Conservation (phyloP, 2,797 vertebrate species). For the Lepus oiostolus region DNA sequence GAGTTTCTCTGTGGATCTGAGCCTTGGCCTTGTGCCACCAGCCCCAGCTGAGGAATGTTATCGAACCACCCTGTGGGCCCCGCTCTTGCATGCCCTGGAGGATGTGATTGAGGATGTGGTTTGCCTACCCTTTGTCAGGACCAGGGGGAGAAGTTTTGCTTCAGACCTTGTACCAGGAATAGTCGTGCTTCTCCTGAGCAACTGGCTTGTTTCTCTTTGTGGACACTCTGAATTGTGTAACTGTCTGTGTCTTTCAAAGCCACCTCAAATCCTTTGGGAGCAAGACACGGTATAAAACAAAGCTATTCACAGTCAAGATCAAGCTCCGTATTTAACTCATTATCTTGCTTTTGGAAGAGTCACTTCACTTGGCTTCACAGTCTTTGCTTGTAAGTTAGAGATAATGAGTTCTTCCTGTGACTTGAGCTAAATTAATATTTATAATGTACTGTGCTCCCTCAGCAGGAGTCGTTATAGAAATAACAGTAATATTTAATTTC, state of each 20-base stretch:
- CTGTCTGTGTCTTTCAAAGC: slow-evolving; percentile 79
- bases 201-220: slow-evolving; percentile 78
- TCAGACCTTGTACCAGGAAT: slow-evolving; percentile 74
- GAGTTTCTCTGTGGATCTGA: slow-evolving; percentile 71
- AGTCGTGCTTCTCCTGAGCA: slow-evolving; percentile 74
- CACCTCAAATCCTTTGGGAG: slow-evolving; percentile 69
- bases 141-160: slow-evolving; percentile 70
- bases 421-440: slow-evolving; percentile 55
- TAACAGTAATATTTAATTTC: slow-evolving; percentile 51
- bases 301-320: slow-evolving; percentile 53
- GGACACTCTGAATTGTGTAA: slow-evolving; percentile 73
- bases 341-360: slow-evolving; percentile 68
- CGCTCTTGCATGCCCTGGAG: slow-evolving; percentile 28
- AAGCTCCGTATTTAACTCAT: slow-evolving; percentile 75
- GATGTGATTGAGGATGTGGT: slow-evolving; percentile 80
- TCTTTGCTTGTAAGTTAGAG: slow-evolving; percentile 42
- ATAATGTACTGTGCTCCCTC: slow-evolving; percentile 5
- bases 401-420: slow-evolving; percentile 64
- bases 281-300: slow-evolving; percentile 64
- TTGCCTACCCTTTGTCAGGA: slow-evolving; percentile 73
- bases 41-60: slow-evolving; percentile 58
- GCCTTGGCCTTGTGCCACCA: slow-evolving; percentile 70
- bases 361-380: slow-evolving; percentile 55
- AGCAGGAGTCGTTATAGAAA: slow-evolving; percentile 44
- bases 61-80: slow-evolving; percentile 44